Base-by-base conservation (phyloP, 2,888 invertebrate species). In the Bellardia bayeri region DNA sequence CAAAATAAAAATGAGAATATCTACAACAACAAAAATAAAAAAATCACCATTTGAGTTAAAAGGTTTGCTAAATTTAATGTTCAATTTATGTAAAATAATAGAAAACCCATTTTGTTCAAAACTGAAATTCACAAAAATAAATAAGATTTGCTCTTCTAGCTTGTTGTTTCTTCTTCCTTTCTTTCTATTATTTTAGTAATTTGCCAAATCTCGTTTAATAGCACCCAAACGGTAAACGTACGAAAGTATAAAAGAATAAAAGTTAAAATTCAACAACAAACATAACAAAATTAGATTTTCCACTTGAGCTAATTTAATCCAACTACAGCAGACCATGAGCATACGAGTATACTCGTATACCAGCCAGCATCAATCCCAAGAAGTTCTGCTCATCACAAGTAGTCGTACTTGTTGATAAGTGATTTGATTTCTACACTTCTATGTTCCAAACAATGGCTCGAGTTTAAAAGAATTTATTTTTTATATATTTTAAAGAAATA, bases 251-350 rank as follows among this genome's bases (percentile, higher is more conserved):
- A 42, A 13, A 71, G 30, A 49, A 68, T 58, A 63, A 56, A 71
- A 64, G 81, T 45, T 66, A 66, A 82, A 76, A 49, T 49, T 30
- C 37, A 58, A 76, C 58, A 61, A 33, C 42, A 61, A 54, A 68
- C 42, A 69, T 51, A 14, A 5, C 16, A 82, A 82, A 82, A 82
- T 79, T 82, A 69, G 61, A 86, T 86, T 86, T 86, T 82, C 86
- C 82, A 82, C 86, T 82, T 86, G 86, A 82, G 78, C 78, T 82
- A 82, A 86, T 82, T 74, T 79, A 82, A 86, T 86, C 68, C 82
- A 45, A 54, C 23, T 64, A 33, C 61, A 75, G n/a, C 61, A 75
- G 75, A 75, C 33, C 61, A 45, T 63, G 33, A 49, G n/a, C 61
- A 56, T 23, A 14, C 42, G 7, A 2, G 9, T 42, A 9, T 42